Evolutionary conservation across 2,797 vertebrate species (phyloP).

Genomic region (Dicrostonyx torquatus): DNA sequence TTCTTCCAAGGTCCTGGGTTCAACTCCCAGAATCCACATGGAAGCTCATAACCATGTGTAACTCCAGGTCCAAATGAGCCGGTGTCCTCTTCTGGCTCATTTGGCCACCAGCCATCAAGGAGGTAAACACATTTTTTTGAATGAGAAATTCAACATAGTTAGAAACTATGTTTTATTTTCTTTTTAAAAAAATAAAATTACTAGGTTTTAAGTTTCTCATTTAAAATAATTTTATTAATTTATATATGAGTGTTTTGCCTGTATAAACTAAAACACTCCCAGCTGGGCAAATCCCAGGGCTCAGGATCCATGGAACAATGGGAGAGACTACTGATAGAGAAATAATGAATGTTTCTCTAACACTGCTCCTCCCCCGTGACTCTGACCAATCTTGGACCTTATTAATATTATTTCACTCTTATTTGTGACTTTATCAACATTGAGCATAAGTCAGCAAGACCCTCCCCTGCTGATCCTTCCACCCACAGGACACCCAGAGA

Average conservation of each 20-base stretch:
- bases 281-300: slow-evolving; percentile 74
- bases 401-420: slow-evolving; percentile 81
- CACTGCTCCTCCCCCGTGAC: slow-evolving; percentile 54
- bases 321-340: slow-evolving; percentile 74
- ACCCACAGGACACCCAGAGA: slow-evolving; percentile 58
- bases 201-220: neutral
- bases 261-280: slow-evolving; percentile 23
- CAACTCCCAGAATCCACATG: neutral
- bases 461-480: slow-evolving; percentile 69
- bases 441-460: slow-evolving; percentile 78
- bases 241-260: neutral
- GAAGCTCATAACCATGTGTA: neutral
- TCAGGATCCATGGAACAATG: slow-evolving; percentile 43
- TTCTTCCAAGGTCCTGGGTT: neutral
- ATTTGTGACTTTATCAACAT: slow-evolving; percentile 72
- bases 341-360: slow-evolving; percentile 18
- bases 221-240: neutral
- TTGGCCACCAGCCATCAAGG: neutral
- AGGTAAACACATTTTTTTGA: neutral
- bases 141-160: neutral
- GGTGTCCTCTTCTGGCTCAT: neutral
- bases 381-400: slow-evolving; percentile 54
- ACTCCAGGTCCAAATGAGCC: neutral
- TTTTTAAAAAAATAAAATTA: neutral
- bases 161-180: neutral